A percentile compares a stretch with the other conserved stretches of the same genome.
These are phyloP conservation scores for Thelaira solivaga DNA, from an alignment of 2,888 invertebrate species.

Conservation along the genomic window DNA sequence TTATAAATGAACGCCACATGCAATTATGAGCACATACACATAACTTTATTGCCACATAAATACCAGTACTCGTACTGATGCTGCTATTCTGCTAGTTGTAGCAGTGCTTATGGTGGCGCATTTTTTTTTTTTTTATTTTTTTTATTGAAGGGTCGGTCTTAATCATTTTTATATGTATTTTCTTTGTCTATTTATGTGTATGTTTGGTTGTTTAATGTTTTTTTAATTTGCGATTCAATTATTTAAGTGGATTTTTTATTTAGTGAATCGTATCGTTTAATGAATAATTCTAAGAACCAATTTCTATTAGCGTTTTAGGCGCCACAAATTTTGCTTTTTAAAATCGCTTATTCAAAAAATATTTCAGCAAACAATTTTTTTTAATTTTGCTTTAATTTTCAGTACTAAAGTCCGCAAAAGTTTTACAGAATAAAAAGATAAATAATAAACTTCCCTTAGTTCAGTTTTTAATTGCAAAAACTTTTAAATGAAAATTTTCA, in stretches of 20 bases:
- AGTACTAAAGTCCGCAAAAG: too few species aligned
- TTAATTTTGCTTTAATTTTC: too few species aligned
- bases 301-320: neutral
- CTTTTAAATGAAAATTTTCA: too few species aligned
- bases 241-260: slow-evolving; percentile 35
- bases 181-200: slow-evolving; percentile 18
- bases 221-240: slow-evolving; percentile 42
- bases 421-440: too few species aligned
- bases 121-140: too few species aligned
- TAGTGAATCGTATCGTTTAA: neutral
- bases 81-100: neutral
- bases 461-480: too few species aligned
- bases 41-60: neutral
- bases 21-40: neutral
- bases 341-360: slow-evolving; percentile 1
- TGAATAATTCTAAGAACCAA: neutral
- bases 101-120: neutral
- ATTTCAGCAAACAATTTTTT: too few species aligned
- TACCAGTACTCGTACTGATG: neutral
- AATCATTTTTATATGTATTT: slow-evolving; percentile 12
- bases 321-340: neutral
- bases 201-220: slow-evolving; percentile 29
- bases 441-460: too few species aligned
- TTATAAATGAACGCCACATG: neutral
- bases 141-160: too few species aligned